A percentile compares a stretch with the other conserved stretches of the same genome.
Evolutionary conservation across 2,888 invertebrate genomes (phyloP).

Genomic region (Drosophila sordidula): DNA sequence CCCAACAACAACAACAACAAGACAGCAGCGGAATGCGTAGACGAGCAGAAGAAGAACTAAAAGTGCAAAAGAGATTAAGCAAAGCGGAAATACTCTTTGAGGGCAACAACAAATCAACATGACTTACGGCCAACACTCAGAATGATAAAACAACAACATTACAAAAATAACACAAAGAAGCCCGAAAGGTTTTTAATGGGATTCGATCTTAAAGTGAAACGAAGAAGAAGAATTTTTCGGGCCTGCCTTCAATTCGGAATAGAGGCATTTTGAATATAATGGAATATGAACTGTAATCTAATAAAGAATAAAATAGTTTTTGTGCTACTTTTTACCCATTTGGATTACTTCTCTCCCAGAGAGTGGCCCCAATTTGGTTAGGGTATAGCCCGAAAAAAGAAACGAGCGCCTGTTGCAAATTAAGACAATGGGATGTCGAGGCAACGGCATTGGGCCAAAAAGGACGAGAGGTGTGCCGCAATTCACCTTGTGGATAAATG

Average conservation of each 20-base stretch:
- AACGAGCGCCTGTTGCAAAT: slow-evolving; percentile 31
- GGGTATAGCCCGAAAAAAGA: slow-evolving; percentile 6
- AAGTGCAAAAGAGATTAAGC: not conserved
- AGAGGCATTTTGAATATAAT: too few species aligned
- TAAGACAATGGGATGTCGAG: slow-evolving; percentile 31
- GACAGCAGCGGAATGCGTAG: not conserved
- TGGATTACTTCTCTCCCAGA: not conserved
- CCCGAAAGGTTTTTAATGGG: not conserved
- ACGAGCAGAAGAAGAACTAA: not conserved
- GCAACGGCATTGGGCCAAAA: slow-evolving; percentile 9
- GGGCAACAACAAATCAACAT: not conserved
- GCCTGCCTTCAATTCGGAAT: too few species aligned
- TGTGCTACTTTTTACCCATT: too few species aligned
- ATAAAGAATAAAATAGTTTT: too few species aligned
- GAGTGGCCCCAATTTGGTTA: not conserved
- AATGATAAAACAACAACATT: not conserved
- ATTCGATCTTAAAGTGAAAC: too few species aligned
- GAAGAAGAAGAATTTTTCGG: too few species aligned
- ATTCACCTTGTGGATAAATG: slow-evolving; percentile 39
- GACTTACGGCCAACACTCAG: not conserved
- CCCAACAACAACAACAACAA: slow-evolving; percentile 10
- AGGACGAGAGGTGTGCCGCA: slow-evolving; percentile 26
- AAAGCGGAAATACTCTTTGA: slow-evolving; percentile 14
- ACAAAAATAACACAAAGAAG: not conserved
- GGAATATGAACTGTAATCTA: too few species aligned